Evolutionary conservation across 1,140 invertebrate species (phyloP).

Genomic region (Zophobas atratus): DNA sequence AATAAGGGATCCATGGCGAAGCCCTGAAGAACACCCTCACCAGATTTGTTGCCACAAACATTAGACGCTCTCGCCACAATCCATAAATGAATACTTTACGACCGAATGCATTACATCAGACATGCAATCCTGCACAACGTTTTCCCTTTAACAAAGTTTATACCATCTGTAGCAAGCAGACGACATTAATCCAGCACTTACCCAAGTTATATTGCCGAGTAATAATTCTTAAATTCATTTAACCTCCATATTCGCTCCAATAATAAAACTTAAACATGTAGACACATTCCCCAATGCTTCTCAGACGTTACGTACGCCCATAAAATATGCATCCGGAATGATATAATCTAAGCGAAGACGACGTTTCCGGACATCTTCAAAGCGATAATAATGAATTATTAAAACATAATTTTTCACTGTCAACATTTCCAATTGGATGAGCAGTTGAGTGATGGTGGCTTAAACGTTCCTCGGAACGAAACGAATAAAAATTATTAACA

Average conservation of each 20-base stretch:
- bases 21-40: too few relatives aligned
- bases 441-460: conserved; percentile 14
- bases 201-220: not conserved
- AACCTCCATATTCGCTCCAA: not conserved
- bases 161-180: not conserved
- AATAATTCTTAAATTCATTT: not conserved
- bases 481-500: conserved; percentile 27
- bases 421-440: conserved; percentile 10
- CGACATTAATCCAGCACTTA: not conserved
- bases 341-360: not conserved
- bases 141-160: not conserved
- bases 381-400: conserved; percentile 17
- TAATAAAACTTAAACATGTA: not conserved
- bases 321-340: not conserved
- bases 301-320: not conserved
- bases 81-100: not conserved
- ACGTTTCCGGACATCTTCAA: not conserved
- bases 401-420: conserved; percentile 30
- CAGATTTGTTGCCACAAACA: not conserved
- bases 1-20: too few relatives aligned
- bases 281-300: too few relatives aligned
- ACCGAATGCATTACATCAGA: not conserved
- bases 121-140: too few relatives aligned
- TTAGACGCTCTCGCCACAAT: not conserved
- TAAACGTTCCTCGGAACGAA: not conserved